Conservation (phyloP, 2,888 invertebrate genomes). For the Silvanus unidentatus region DNA sequence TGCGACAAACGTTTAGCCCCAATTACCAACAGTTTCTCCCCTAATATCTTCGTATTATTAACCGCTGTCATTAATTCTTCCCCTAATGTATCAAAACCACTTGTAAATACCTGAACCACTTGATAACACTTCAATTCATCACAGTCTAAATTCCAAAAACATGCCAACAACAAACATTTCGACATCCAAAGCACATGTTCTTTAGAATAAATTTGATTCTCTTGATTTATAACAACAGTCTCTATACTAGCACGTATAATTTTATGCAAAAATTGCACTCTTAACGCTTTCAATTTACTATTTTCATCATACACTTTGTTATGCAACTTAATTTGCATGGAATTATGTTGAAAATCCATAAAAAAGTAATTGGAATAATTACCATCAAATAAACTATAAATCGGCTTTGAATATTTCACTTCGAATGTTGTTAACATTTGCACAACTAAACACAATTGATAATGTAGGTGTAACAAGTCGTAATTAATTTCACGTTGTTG, state of each 20-base stretch:
- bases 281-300: constrained; percentile 58
- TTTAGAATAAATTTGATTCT: constrained; percentile 47
- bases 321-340: constrained; percentile 4
- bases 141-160: constrained; percentile 66
- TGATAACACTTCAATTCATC: constrained; percentile 73
- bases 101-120: constrained; percentile 57
- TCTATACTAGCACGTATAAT: constrained; percentile 70
- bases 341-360: constrained; percentile 37
- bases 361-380: constrained; percentile 57
- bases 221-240: constrained; percentile 58
- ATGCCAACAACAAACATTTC: constrained; percentile 46
- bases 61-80: constrained; percentile 61
- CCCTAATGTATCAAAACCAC: constrained; percentile 58
- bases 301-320: constrained; percentile 47
- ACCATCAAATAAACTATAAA: constrained; percentile 72
- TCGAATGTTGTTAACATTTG: constrained; percentile 75
- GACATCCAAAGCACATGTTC: constrained; percentile 64
- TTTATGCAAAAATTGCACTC: constrained; percentile 68
- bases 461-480: constrained; percentile 72
- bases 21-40: constrained; percentile 67
- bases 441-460: constrained; percentile 69
- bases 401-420: constrained; percentile 65
- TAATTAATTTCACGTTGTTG: constrained; percentile 70
- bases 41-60: constrained; percentile 63
- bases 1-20: constrained; percentile 75